Base-by-base conservation (phyloP, 1,140 invertebrate genomes). In the Drosophila parabipectinata region DNA sequence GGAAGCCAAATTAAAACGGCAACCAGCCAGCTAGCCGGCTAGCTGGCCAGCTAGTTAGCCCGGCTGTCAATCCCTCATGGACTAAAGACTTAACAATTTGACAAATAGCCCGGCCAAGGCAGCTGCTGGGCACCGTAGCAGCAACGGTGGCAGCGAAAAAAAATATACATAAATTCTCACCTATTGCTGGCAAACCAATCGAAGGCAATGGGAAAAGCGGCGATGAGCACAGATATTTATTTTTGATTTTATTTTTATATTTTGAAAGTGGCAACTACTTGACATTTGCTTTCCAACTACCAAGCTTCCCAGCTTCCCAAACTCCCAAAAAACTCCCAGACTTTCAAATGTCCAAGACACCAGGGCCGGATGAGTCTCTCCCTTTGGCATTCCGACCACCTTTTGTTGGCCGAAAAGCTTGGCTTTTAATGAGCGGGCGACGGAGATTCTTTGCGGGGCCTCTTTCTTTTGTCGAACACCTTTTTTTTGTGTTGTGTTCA, bases 81-180 rank as follows among this genome's bases (percentile, higher is more conserved):
- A 72, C 75, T 82, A 85, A 90, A 88, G 89, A 73, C 84, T 89
- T 85, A 84, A 91, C 88, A 85, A 83, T 73, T 91, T 91, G 83
- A 90, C 88, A 91, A 90, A 90, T 87, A 71, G 79, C 76, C 61
- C 45, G 24, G 53, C 39, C 51, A 48, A 51, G 45, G 32, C 60
- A 28, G 55, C 57, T 30, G 39, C 51, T 15, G n/a, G 41, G n/a
- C 15, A 50, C 39, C 47, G 37, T 39, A 39, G 26, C 60, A 26
- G 54, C 12, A 5, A 44, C 41, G 6, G 48, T 57, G 54, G 37
- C 50, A 50, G 60, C 39, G 24, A 56, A 71, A 34, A 34, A 77
- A 88, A 88, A 77, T 79, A 77, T 77, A 85, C 85, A 90, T 90
- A 90, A 90, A 90, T 90, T 90, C 87, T 90, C 85, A 90, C 79